These are phyloP conservation scores for Hydriomena furcata DNA, from an alignment of 2,888 invertebrate species.

Conservation along the genomic window DNA sequence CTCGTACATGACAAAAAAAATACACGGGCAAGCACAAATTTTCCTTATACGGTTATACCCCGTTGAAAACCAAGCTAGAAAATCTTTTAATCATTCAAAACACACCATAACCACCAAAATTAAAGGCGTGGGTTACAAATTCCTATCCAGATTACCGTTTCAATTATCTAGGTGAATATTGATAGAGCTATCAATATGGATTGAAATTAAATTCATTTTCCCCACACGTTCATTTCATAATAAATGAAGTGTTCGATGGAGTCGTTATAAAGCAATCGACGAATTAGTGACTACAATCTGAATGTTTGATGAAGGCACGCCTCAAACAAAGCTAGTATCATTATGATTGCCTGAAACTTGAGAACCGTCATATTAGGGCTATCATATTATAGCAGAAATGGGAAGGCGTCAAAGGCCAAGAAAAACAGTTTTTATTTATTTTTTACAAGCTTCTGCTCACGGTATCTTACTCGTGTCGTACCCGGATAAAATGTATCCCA, in stretches of 20 bases:
- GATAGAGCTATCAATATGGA: constrained; percentile 15
- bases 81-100: neutral
- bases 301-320: constrained; percentile 7
- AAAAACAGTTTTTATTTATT: no score
- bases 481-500: no score
- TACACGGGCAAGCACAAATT: no score
- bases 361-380: no score
- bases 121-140: neutral
- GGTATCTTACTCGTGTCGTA: no score
- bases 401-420: no score
- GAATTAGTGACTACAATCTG: constrained; percentile 25
- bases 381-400: neutral
- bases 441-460: no score
- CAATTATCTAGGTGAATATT: constrained; percentile 12
- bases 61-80: no score
- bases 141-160: neutral
- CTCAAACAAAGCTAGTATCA: neutral
- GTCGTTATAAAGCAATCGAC: constrained; percentile 32
- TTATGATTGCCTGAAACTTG: neutral
- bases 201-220: constrained; percentile 16
- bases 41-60: no score
- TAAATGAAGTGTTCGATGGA: constrained; percentile 27
- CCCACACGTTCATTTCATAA: constrained; percentile 26
- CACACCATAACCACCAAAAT: neutral
- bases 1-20: no score